phyloP scores from a whole-genome alignment of 2,113 vertebrate genomes.

The Siniperca knerii region DNA sequence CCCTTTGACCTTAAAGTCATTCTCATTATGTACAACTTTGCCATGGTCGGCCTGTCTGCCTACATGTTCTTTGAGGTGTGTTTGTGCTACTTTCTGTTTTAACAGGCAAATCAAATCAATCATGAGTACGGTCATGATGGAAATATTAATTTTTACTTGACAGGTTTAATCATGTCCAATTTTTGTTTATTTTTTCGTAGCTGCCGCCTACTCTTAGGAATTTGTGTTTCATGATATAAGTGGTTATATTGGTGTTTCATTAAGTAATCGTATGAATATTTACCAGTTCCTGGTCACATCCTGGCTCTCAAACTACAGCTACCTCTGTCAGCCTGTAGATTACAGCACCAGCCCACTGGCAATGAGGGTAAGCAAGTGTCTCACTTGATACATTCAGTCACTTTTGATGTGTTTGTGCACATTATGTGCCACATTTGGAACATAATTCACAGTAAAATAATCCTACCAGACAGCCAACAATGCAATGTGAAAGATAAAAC shows the following conservation, averaged over 20 bases:
- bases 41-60: constrained; percentile 79
- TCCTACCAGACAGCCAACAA: neutral
- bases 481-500: neutral
- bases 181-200: neutral
- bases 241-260: neutral
- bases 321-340: constrained; percentile 85
- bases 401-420: neutral
- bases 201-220: neutral
- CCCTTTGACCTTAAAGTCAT: constrained; percentile 71
- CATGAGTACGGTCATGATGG: neutral
- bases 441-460: neutral
- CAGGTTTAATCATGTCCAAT: neutral
- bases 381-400: neutral
- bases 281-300: constrained; percentile 85
- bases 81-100: neutral
- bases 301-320: constrained; percentile 82
- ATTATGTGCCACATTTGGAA: neutral
- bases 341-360: constrained; percentile 80
- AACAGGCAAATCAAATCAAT: neutral
- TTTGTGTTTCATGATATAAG: neutral
- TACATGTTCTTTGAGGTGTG: constrained; percentile 86
- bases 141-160: neutral
- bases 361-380: constrained; percentile 77
- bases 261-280: constrained; percentile 7
- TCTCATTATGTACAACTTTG: constrained; percentile 80